A percentile compares a stretch with the other conserved stretches of the same genome.
Evolutionary conservation across 92 coral and sea anemone species (phyloP).

Genomic region (Siderastrea radians): DNA sequence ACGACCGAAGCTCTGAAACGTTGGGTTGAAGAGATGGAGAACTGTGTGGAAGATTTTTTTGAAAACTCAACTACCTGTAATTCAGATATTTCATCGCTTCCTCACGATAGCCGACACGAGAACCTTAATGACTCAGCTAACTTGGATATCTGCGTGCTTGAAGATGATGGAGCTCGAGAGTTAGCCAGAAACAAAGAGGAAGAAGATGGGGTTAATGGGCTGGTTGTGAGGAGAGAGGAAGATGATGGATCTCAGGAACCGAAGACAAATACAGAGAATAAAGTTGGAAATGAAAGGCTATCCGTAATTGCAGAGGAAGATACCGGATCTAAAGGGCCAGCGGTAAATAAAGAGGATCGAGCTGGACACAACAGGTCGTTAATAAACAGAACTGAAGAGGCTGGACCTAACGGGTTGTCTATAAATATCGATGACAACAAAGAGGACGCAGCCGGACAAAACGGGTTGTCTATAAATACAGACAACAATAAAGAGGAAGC

Average conservation of each 20-base stretch:
- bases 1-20: neutral
- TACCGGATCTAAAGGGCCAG: neutral
- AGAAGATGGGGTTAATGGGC: neutral
- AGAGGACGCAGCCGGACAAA: neutral
- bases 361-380: neutral
- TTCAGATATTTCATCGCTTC: neutral
- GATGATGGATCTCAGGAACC: too few relatives aligned
- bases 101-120: neutral
- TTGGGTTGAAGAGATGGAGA: neutral
- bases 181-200: neutral
- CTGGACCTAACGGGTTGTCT: neutral
- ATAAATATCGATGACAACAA: neutral
- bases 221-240: too few relatives aligned
- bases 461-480: too few relatives aligned
- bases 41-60: neutral
- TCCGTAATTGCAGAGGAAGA: too few relatives aligned
- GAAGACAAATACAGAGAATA: neutral
- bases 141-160: neutral
- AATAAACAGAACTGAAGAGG: too few relatives aligned
- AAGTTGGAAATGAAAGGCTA: neutral
- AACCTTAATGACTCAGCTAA: neutral
- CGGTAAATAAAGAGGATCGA: neutral
- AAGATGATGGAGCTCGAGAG: neutral
- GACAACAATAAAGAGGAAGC: neutral
- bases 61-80: neutral